These are phyloP conservation scores for Dipodomys stephensi DNA, from an alignment of 2,113 vertebrate genomes.

Conservation along the genomic window DNA sequence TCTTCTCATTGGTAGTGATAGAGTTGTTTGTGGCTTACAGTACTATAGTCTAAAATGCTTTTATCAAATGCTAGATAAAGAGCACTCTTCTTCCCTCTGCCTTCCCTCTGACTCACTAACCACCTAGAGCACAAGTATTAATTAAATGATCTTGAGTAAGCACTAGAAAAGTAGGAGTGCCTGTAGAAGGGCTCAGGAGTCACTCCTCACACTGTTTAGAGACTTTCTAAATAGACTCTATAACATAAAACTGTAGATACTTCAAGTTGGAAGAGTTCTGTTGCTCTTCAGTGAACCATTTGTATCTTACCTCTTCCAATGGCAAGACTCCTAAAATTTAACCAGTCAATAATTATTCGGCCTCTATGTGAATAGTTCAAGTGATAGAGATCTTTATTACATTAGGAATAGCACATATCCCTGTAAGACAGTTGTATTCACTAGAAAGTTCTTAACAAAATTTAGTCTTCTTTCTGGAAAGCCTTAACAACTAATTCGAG, in stretches of 20 bases:
- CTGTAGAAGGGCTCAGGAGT: neutral
- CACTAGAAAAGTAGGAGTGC: neutral
- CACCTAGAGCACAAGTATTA: neutral
- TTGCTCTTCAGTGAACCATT: neutral
- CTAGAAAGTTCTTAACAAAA: conserved; percentile 12
- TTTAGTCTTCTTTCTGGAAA: conserved; percentile 6
- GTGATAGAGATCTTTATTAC: neutral
- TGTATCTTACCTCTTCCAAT: neutral
- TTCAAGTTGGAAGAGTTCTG: neutral
- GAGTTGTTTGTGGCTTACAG: neutral
- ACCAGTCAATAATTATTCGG: neutral
- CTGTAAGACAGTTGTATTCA: neutral
- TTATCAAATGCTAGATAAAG: neutral
- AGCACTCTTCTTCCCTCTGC: neutral
- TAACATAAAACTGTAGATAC: neutral
- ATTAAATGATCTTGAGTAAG: conserved; percentile 40
- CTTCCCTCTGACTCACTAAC: conserved; percentile 8
- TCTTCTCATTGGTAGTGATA: neutral
- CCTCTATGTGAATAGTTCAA: neutral
- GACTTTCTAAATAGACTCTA: conserved; percentile 12
- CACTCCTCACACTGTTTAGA: neutral
- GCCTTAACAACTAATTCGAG: neutral
- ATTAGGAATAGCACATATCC: neutral
- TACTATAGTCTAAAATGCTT: neutral
- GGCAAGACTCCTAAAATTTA: neutral